Evolutionary conservation across 2,888 invertebrate species (phyloP), one percentile per base, ranked within the genome.

Genomic region (Trilocha varians): DNA sequence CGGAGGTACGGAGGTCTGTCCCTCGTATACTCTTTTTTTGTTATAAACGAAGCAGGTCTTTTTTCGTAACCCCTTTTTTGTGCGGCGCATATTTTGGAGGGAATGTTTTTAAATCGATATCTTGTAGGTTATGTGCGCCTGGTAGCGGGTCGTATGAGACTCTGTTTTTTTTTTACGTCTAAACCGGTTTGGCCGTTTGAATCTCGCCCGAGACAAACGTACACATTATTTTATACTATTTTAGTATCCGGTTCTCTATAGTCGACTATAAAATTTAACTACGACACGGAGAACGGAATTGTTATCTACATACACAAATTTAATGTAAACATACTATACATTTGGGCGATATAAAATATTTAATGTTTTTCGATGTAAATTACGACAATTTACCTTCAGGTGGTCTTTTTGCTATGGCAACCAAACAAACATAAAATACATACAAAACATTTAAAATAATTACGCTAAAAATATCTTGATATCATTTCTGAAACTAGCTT

Each of bases 1-100:
- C 75, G 65, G 83, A 83, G 83, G 82, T 82, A 84, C 82, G 78
- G 80, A 82, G 83, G 78, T 69, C 70, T 69, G 68, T 69, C 79
- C 82, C 82, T 82, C 82, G 79, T 78, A 73, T 75, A 62, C 79
- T 78, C 76, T 62, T 50, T 70, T 65, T 72, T 75, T 78, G 74
- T 74, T 72, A 70, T 61, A 3, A 60, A 53, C 66, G 71, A 65
- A 74, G 66, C 78, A 78, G 78, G 80, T 80, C 74, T 62, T 54
- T 57, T 55, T 59, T 59, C 65, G 69, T 71, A 73, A 80, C 79
- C 80, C 78, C 75, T 79, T 84, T 80, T 78, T 77, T 76, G 62
- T 74, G 56, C 59, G 63, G 56, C 59, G 63, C 65, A 57, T 68
- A 72, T 77, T 80, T 80, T 79, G 78, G 77, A 78, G 78, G 78